Evolutionary conservation across 23 tunicate genomes (phyloP), one percentile per base, ranked within the genome.

Genomic region (Trididemnum clinides): DNA sequence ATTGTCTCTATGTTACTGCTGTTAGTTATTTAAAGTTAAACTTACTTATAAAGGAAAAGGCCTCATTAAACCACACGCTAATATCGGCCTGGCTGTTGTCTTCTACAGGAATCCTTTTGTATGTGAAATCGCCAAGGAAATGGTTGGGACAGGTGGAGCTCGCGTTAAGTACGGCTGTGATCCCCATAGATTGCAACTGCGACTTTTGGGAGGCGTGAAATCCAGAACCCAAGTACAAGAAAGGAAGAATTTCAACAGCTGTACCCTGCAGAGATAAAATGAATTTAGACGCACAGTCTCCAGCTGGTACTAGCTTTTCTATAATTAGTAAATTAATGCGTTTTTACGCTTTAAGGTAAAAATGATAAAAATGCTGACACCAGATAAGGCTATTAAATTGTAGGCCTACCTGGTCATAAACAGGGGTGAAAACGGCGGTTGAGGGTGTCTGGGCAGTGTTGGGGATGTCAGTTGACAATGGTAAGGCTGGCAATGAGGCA

Each of bases 101-200:
- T 59, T 89, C 95, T 7, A 89, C 95, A 1, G 95, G 95, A 32
- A 89, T 85, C 50, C 89, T 54, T 51, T 77, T 86, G 86, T 89
- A 89, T 2, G 25, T 39, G 36, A 89, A 89, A 1, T 65, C 75
- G 6, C 64, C 39, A 18, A 64, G 72, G 57, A 78, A 89, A 72
- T 85, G 85, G 73, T 89, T 89, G 23, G 80, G 79, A 29, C 95
- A 89, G 51, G 83, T 74, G 1, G 95, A 86, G 34, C 86, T 79
- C 23, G 88, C 95, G 85, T 89, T 89, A 22, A 89, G 30, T 0
- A 89, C 34, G 20, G 89, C 95, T 1, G 95, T 89, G 29, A 89
- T 89, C 4, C 95, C 95, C 37, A 89, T 71, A 3, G 74, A 30
- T 34, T 84, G 51, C 33, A 89, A 44, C 28, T 84, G 90, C 12